Evolutionary conservation across 2,113 vertebrate genomes (phyloP).

Genomic region (Hyperoodon ampullatus): DNA sequence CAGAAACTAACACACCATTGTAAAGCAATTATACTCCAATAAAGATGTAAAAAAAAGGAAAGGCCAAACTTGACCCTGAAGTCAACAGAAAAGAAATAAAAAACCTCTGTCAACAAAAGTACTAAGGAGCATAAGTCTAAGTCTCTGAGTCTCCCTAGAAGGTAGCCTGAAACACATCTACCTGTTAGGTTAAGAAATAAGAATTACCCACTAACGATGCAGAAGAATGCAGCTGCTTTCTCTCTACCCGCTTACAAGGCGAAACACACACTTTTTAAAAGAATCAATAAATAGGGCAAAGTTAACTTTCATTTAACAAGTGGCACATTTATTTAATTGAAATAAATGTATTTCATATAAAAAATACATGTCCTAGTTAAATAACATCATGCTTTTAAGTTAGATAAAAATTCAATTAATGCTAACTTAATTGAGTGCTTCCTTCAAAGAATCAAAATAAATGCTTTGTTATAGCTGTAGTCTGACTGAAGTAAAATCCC

Average conservation of each 20-base stretch:
- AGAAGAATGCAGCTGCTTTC: background rate
- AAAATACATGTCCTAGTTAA: constrained; percentile 49
- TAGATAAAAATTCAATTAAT: constrained; percentile 31
- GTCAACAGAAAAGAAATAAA: background rate
- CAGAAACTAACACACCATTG: no score
- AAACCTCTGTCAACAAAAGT: constrained; percentile 3
- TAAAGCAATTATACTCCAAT: no score
- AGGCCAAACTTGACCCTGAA: background rate
- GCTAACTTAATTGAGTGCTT: background rate
- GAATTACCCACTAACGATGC: background rate
- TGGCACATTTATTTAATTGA: background rate
- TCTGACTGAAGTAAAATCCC: constrained; percentile 17
- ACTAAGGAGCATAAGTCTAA: background rate
- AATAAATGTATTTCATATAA: background rate
- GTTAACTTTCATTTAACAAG: constrained; percentile 11
- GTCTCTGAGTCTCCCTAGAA: background rate
- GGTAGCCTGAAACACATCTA: background rate
- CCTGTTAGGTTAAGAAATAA: background rate
- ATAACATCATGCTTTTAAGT: constrained; percentile 23
- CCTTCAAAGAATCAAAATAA: constrained; percentile 15
- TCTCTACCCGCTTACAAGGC: background rate
- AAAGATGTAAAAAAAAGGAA: background rate
- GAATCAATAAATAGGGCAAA: constrained; percentile 28
- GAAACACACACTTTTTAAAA: background rate
- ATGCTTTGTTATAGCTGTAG: background rate